Conservation (phyloP, 2,797 vertebrate species). For the Pelodytes ibericus region DNA sequence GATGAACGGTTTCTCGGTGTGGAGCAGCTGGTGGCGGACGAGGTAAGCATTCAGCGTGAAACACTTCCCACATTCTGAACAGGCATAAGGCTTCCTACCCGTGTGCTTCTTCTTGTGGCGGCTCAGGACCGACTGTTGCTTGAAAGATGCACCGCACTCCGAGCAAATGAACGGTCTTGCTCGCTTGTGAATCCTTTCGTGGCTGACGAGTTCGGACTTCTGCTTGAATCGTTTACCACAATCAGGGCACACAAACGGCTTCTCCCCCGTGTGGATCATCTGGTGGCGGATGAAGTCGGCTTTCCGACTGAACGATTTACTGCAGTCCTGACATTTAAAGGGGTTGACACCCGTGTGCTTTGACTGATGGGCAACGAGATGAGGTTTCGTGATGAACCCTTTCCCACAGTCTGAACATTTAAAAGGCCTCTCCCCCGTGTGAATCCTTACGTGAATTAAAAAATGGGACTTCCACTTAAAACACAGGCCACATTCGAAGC, state of each 20-base stretch:
- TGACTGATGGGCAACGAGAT: neutral
- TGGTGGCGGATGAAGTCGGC: neutral
- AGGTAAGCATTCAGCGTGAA: neutral
- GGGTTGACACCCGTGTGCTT: neutral
- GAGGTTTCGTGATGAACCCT: neutral
- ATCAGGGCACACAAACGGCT: neutral
- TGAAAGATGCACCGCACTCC: neutral
- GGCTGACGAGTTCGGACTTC: neutral
- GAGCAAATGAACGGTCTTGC: neutral
- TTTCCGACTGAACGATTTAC: neutral
- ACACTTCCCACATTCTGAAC: neutral
- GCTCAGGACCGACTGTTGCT: neutral
- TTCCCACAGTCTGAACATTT: neutral
- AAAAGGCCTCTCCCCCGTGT: neutral
- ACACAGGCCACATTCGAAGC: neutral
- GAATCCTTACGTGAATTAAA: neutral
- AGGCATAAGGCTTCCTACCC: neutral
- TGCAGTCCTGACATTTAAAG: neutral
- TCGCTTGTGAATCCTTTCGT: neutral
- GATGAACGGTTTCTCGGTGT: neutral
- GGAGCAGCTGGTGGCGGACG: neutral
- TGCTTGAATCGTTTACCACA: neutral
- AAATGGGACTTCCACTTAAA: constrained; percentile 1
- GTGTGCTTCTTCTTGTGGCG: neutral
- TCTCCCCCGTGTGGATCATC: neutral